phyloP scores from a whole-genome alignment of 2,113 vertebrate genomes.

The Anguilla japonica region DNA sequence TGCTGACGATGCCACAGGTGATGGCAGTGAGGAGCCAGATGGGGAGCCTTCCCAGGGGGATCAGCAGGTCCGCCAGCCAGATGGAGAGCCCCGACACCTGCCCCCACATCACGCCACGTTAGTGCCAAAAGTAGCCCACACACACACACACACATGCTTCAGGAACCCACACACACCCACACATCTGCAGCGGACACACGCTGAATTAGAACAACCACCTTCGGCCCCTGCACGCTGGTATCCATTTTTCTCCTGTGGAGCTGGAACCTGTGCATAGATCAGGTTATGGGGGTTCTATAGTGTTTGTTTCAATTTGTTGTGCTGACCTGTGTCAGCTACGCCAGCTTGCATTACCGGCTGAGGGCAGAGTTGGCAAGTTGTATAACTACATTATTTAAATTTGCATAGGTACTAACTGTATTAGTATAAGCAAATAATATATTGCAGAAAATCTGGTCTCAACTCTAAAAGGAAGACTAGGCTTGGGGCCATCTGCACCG shows the following conservation, averaged over 20 bases:
- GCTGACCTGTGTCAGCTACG: not conserved
- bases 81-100: slow-evolving; percentile 82
- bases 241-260: not conserved
- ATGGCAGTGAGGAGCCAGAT: slow-evolving; percentile 74
- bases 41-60: slow-evolving; percentile 80
- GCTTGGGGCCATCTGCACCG: not conserved
- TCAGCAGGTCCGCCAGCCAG: slow-evolving; percentile 83
- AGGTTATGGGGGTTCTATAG: not conserved
- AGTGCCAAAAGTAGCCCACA: not conserved
- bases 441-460: not conserved
- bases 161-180: slow-evolving; percentile 15
- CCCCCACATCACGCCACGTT: not conserved
- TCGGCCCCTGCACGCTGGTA: not conserved
- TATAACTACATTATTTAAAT: not conserved
- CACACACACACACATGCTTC: slow-evolving; percentile 7
- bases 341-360: not conserved
- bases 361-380: not conserved
- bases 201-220: not conserved
- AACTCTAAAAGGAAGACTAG: not conserved
- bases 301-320: not conserved
- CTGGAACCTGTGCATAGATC: not conserved
- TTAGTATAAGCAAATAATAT: not conserved
- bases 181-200: not conserved
- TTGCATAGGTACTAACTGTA: not conserved
- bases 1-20: slow-evolving; percentile 84